phyloP scores from a whole-genome alignment of 2,113 vertebrate species.

The Cnemophilus loriae region DNA sequence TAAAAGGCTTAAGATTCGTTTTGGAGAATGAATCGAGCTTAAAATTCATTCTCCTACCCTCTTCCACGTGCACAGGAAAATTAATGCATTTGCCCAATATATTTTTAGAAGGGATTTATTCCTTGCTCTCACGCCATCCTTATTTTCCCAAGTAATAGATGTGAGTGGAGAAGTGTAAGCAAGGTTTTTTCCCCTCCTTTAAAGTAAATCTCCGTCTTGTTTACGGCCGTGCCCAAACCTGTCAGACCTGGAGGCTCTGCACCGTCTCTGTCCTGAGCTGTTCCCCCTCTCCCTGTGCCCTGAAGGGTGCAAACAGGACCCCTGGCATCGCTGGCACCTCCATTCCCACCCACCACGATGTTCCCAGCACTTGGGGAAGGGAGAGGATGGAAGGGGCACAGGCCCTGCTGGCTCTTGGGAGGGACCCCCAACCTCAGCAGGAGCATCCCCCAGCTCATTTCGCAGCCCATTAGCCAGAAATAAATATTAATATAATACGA shows the following conservation, averaged over 20 bases:
- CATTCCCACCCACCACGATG: fast-evolving
- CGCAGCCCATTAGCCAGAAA: constrained; percentile 43
- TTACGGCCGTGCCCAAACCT: not conserved
- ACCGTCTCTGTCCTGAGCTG: fast-evolving
- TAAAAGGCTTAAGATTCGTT: constrained; percentile 19
- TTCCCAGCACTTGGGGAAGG: fast-evolving
- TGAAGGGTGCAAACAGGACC: not conserved
- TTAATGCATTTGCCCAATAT: not conserved
- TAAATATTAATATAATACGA: constrained; percentile 60
- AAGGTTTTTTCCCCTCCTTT: not conserved
- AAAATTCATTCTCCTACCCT: not conserved
- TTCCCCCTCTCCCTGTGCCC: not conserved
- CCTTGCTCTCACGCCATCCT: not conserved
- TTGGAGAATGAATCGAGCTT: constrained; percentile 18
- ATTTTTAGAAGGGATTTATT: constrained; percentile 30
- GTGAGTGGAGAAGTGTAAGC: not conserved
- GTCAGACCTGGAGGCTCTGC: not conserved
- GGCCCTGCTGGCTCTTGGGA: not conserved
- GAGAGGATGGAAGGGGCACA: not conserved
- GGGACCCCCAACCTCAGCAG: not conserved
- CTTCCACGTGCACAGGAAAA: not conserved
- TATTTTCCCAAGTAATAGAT: constrained; percentile 17
- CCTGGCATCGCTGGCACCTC: not conserved
- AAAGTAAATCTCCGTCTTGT: not conserved
- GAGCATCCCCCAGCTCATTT: constrained; percentile 9